Base-by-base conservation (phyloP, 2,113 vertebrate genomes). In the Sylvilagus bachmani region DNA sequence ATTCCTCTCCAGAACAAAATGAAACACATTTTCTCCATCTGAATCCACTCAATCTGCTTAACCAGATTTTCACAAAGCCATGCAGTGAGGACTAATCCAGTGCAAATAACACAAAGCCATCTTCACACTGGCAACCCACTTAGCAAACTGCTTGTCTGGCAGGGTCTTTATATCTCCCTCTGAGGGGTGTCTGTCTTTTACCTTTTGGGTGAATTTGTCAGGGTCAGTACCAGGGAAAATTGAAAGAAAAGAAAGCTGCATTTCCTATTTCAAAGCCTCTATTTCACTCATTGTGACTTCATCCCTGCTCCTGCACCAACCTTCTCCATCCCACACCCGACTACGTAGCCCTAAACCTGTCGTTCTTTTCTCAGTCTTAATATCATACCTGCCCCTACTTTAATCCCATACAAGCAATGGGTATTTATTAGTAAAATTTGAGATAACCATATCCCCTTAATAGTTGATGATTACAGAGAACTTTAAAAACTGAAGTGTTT, bases 11-110 rank as follows among this genome's bases (percentile, higher is more conserved):
- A 58, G 81, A 19, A 90, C 58, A 92, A 91, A 92, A 82, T 13
- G 64, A 87, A 87, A 95, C 31, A 66, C 27, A 29, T 94, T 94
- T 90, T 84, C 44, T 90, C 73, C 49, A 55, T 62, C 85, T 90
- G 78, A 92, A 86, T 36, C 86, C 44, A 86, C 27, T 90, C 44
- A 38, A 64, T 79, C 53, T 36, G 6, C 64, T 90, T 85, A 70
- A 44, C 19, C 58, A 93, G 73, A 89, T 89, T 70, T 82, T 90
- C 44, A 79, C 31, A 74, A 83, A 86, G 58, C 69, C 36, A 17
- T 3, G 4, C 2, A 64, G 61, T 80, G 73, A 89, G 70, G 69
- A 81, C 78, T 84, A 86, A 93, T 74, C 62, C 77, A 84, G 69
- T 14, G 29, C 83, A 83, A 81, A 85, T 19, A 94, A 74, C 82